phyloP scores from a whole-genome alignment of 1,140 invertebrate genomes.

The Polypedilum pembai region DNA sequence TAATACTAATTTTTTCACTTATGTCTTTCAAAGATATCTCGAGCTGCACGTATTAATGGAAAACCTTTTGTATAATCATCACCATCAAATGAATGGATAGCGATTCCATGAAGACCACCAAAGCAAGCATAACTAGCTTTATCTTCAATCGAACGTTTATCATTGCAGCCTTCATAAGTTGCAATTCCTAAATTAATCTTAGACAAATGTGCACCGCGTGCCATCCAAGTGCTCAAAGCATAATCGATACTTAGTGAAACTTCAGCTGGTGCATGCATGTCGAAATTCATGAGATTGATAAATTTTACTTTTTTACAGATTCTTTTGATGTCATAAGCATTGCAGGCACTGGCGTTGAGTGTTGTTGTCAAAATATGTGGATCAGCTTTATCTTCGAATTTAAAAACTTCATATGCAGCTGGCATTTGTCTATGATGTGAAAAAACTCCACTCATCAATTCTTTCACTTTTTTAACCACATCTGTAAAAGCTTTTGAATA shows the following conservation, averaged over 20 bases:
- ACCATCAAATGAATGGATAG: neutral
- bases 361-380: neutral
- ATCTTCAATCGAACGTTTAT: neutral
- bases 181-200: neutral
- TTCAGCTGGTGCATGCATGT: neutral
- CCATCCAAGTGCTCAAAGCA: neutral
- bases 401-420: neutral
- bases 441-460: neutral
- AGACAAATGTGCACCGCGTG: neutral
- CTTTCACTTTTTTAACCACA: neutral
- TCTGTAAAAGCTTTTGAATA: neutral
- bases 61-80: slow-evolving; percentile 2
- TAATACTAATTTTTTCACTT: too few species aligned
- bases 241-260: neutral
- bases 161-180: neutral
- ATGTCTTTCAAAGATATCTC: too few species aligned
- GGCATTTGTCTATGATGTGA: neutral
- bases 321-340: neutral
- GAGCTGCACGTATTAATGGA: neutral
- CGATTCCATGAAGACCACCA: neutral
- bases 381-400: neutral
- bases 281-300: neutral
- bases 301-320: neutral
- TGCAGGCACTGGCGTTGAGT: neutral
- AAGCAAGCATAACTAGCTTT: neutral